These are phyloP conservation scores for Dorcus hopei DNA, from an alignment of 2,888 invertebrate genomes.

Conservation along the genomic window DNA sequence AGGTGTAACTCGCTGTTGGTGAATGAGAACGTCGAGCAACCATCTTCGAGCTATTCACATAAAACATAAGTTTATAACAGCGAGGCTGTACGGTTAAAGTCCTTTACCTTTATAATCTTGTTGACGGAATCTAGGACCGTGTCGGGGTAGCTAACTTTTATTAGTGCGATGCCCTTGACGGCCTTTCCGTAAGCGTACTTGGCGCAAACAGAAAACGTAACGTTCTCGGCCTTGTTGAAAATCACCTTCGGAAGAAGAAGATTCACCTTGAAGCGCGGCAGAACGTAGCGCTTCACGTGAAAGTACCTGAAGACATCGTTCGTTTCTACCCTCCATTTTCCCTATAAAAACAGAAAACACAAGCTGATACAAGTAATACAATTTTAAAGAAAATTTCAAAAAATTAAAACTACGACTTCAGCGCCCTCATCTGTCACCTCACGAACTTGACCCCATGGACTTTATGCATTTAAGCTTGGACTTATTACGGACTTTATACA, in stretches of 20 bases:
- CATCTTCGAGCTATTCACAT: conserved; percentile 36
- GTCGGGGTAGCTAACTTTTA: conserved; percentile 42
- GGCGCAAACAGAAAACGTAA: conserved; percentile 55
- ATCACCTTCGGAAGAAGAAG: conserved; percentile 54
- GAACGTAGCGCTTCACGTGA: conserved; percentile 55
- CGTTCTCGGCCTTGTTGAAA: conserved; percentile 47
- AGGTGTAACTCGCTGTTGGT: conserved; percentile 28
- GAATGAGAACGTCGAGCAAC: conserved; percentile 40
- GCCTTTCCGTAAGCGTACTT: conserved; percentile 62
- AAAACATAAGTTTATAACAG: no score
- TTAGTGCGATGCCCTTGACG: conserved; percentile 55
- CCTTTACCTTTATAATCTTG: conserved; percentile 34
- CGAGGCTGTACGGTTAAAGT: no score
- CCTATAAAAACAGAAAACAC: conserved; percentile 39
- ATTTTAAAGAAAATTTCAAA: neutral
- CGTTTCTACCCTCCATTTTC: conserved; percentile 54
- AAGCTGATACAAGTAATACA: neutral
- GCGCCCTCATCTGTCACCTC: no score
- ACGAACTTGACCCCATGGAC: no score
- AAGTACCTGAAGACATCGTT: conserved; percentile 48
- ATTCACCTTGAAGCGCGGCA: conserved; percentile 59
- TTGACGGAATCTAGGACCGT: conserved; percentile 30
- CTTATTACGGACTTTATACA: neutral
- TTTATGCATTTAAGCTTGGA: no score
- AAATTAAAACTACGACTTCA: no score